Base-by-base conservation (phyloP, 2,888 invertebrate species). In the Orgyia antiqua region DNA sequence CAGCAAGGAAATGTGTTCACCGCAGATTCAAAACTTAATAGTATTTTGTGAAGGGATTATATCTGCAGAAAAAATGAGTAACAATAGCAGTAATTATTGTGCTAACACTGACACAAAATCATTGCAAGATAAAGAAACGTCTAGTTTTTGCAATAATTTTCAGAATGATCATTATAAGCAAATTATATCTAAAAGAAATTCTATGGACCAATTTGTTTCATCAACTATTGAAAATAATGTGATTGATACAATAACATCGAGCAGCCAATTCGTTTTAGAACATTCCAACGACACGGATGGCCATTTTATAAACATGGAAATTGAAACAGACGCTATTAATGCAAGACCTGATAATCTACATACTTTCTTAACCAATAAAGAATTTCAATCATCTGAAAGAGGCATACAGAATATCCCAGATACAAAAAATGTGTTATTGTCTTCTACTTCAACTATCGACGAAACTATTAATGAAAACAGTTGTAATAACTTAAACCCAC, bases 1-100 rank as follows among this genome's bases (percentile, higher is more conserved):
- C 18, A 49, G 48, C 19, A 82, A 80, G 55, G 62, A 71, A 54
- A 51, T 72, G 20, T 68, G 63, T 64, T 82, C 79, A 4, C 68
- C 76, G 13, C 58, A 64, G 55, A 62, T 83, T 37, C 78, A 78
- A 61, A 79, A 82, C 34, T 61, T 83, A 29, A 32, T 73, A 10
- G 31, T 57, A 17, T 47, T 51, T 36, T 51, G 37, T 39, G 75
- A 68, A 53, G 69, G 71, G 2, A 32, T 17, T 47, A 51, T 36
- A 21, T 13, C 32, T 24, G 10, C 24, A 3, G 15, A 15, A 13
- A 15, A 7, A 8, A 11, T 7, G n/a, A 26, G 3, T 20, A 27
- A 10, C 9, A 15, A 5, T 21, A 28, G 2, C 24, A 24, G 6
- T 24, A 4, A 24, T 36, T 4, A 9, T 13, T 8, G 7, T 24